Evolutionary conservation across 1,140 invertebrate genomes (phyloP), one percentile per base, ranked within the genome.

Genomic region (Eurosta solidaginis): DNA sequence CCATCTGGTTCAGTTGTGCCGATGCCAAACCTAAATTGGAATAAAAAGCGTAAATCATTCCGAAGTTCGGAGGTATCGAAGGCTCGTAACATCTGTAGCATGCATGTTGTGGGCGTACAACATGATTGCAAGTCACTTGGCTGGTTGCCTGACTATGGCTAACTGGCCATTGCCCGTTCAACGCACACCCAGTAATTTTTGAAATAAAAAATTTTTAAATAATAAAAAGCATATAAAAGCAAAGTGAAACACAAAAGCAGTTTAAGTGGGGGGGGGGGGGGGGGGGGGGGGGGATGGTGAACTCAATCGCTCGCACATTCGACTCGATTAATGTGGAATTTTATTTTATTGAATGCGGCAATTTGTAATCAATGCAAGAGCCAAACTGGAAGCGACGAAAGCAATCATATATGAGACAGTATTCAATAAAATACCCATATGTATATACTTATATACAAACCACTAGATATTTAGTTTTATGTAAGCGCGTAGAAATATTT

Each of bases 361-460:
- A 68, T 68, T 68, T 68, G 59, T 68, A 68, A 68, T 68, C 59
- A 68, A 68, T 68, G 59, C 59, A 20, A n/a, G n/a, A 68, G 59
- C 59, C 59, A 68, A 68, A 68, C 17, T 9, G 33, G 17, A 6
- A 68, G 33, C 14, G 20, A 40, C 33, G n/a, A n/a, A n/a, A n/a
- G n/a, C n/a, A n/a, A n/a, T n/a, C n/a, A n/a, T n/a, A n/a, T n/a
- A 36, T 29, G 36, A 14, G 20, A 20, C 10, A 1, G 9, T 25
- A 25, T 44, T 6, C 42, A 49, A 17, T 5, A 52, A 25, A 7
- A 52, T 52, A 4, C 0, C 4, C 1, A 52, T 52, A 3, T 52
- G 10, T 25, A 25, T 7, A 10, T 52, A 52, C 22, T 3, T 29
- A 52, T 33, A 33, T 25, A 14, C 22, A 59, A 14, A 33, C 1